phyloP scores from a whole-genome alignment of 2,888 invertebrate genomes.

The Microchrysa polita region DNA sequence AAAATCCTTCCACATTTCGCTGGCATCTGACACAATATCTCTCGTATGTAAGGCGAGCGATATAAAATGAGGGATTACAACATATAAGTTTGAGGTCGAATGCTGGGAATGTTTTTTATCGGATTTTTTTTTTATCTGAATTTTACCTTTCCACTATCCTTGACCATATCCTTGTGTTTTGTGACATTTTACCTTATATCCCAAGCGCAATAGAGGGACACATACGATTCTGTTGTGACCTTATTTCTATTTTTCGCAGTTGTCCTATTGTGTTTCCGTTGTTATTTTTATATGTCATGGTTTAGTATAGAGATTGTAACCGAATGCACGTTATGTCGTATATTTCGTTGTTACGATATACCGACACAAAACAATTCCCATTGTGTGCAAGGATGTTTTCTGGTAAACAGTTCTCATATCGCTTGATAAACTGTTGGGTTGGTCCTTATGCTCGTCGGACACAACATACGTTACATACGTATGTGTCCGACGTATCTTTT shows the following conservation, averaged over 20 bases:
- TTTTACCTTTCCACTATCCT: conserved; percentile 10
- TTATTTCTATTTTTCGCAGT: conserved; percentile 25
- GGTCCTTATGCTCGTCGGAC: background rate
- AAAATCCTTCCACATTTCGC: too few relatives aligned
- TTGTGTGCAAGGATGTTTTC: conserved; percentile 32
- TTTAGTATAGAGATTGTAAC: too few relatives aligned
- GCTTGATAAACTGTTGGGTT: conserved; percentile 34
- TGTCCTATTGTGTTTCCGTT: background rate
- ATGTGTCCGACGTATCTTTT: too few relatives aligned
- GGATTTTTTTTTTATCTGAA: background rate
- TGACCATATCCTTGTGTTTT: background rate
- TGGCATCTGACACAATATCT: background rate
- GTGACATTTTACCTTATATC: conserved; percentile 22
- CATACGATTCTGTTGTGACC: conserved; percentile 9
- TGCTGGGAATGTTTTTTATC: conserved; percentile 23
- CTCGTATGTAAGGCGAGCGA: background rate
- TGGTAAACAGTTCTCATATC: conserved; percentile 35
- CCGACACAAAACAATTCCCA: conserved; percentile 25
- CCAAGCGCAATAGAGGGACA: background rate
- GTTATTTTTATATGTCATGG: too few relatives aligned
- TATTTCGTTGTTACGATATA: too few relatives aligned
- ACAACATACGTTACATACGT: too few relatives aligned
- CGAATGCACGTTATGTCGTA: too few relatives aligned
- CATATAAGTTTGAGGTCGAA: conserved; percentile 34
- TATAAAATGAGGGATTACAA: conserved; percentile 40